Percentiles rank a stretch among this genome's conserved stretches.
phyloP scores from a whole-genome alignment of 2,888 invertebrate species.

The Pachliopta kotzebuea region DNA sequence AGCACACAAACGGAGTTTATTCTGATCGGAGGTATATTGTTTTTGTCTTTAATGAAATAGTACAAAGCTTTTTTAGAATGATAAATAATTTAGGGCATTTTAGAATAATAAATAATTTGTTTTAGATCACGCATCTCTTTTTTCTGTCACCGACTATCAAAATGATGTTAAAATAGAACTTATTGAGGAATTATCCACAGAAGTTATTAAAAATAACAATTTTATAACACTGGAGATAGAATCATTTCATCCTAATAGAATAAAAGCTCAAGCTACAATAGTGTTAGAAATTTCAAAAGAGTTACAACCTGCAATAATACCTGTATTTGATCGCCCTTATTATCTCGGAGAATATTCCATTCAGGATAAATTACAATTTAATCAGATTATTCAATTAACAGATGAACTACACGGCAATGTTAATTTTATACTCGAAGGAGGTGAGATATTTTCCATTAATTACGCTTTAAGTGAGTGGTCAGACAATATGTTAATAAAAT shows the following conservation, averaged over 20 bases:
- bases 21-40: slow-evolving; percentile 48
- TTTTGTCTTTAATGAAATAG: background rate
- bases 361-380: slow-evolving; percentile 38
- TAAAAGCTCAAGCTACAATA: slow-evolving; percentile 34
- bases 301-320: slow-evolving; percentile 28
- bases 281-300: slow-evolving; percentile 33
- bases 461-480: background rate
- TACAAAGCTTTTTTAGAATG: background rate
- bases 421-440: slow-evolving; percentile 40
- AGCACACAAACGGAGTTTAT: slow-evolving; percentile 43
- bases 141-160: slow-evolving; percentile 36
- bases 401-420: slow-evolving; percentile 42
- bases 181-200: slow-evolving; percentile 34
- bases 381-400: slow-evolving; percentile 37
- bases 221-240: slow-evolving; percentile 55
- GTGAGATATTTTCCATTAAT: slow-evolving; percentile 34
- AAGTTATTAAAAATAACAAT: slow-evolving; percentile 35
- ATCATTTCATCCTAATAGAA: slow-evolving; percentile 40
- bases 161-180: slow-evolving; percentile 40
- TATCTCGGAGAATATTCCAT: slow-evolving; percentile 42
- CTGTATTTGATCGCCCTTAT: slow-evolving; percentile 39
- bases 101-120: slow-evolving; percentile 29
- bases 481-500: background rate
- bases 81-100: slow-evolving; percentile 8
- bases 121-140: slow-evolving; percentile 47